Evolutionary conservation across 2,888 invertebrate genomes (phyloP).

Genomic region (Lissonota sp.): DNA sequence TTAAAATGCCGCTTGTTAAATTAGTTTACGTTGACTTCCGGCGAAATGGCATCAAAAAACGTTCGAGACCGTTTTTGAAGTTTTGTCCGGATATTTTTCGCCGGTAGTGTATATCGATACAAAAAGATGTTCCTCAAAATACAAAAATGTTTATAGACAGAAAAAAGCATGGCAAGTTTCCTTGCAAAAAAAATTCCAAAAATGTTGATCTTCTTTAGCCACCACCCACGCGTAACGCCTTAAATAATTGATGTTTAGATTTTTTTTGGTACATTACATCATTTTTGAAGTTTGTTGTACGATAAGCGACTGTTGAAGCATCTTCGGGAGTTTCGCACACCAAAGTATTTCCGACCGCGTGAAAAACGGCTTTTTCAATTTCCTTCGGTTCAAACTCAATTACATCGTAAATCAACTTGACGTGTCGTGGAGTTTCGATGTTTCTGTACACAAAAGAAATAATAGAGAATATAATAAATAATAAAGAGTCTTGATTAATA

Average conservation of each 20-base stretch:
- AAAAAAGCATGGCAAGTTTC: too few relatives aligned
- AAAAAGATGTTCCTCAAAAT: not conserved
- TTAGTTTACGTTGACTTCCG: too few relatives aligned
- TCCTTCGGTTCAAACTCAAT: slow-evolving; percentile 95
- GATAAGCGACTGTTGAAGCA: slow-evolving; percentile 96
- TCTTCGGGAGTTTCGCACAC: slow-evolving; percentile 98
- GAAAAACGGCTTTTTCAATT: slow-evolving; percentile 96
- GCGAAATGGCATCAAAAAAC: too few relatives aligned
- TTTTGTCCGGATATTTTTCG: too few relatives aligned
- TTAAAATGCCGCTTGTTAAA: not conserved
- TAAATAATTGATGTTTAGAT: too few relatives aligned
- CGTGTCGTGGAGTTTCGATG: slow-evolving; percentile 95
- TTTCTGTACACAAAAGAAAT: slow-evolving; percentile 85
- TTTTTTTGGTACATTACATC: slow-evolving; percentile 85
- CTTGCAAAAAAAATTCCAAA: too few relatives aligned
- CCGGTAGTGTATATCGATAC: not conserved
- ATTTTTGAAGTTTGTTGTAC: slow-evolving; percentile 88
- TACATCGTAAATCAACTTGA: slow-evolving; percentile 97
- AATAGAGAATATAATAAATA: not conserved
- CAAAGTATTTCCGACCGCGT: slow-evolving; percentile 97
- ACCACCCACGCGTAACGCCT: too few relatives aligned
- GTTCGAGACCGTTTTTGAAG: too few relatives aligned
- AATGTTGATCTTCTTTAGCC: too few relatives aligned
- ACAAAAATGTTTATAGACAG: too few relatives aligned
- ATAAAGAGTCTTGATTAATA: slow-evolving; percentile 8